Evolutionary conservation across 2,888 invertebrate species (phyloP), one percentile per base, ranked within the genome.

Genomic region (Xanthia togata): DNA sequence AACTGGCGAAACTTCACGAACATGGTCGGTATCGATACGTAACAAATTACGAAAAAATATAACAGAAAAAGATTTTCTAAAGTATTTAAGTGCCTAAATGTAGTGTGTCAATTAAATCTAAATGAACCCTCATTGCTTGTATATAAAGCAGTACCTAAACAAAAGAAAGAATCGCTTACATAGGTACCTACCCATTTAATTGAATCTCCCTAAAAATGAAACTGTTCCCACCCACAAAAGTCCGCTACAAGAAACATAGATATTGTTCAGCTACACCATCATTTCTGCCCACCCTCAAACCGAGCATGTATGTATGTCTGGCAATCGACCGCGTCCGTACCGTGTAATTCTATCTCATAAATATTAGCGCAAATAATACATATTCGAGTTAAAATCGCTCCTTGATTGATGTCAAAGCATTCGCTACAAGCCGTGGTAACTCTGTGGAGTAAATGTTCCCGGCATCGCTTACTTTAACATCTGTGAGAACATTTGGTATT

Each of bases 331-430:
- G 79, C 85, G 85, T 84, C 79, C 84, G 82, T 79, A 92, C 89
- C 90, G 82, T 92, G 87, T 92, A 92, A 92, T 92, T 91, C 91
- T 90, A 91, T 92, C 88, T 92, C 92, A 92, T 92, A 92, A 92
- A 92, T 92, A 92, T 91, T 82, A 82, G 67, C 76, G 87, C 89
- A 92, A 92, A 92, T 92, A 92, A 92, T 92, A 92, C 91, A 87
- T 91, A 92, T 92, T 88, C 80, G 84, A 85, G 88, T 89, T 84
- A 83, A 88, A 89, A 89, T 85, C 88, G 82, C 87, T 74, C 67
- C 84, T 87, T 91, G 93, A 92, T 92, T 91, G 90, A 92, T 91
- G 91, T 90, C 87, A 91, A 79, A 89, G 79, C 74, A 55, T 78
- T 81, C 70, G 83, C 82, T 76, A 69, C 73, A 73, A 74, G 82